A percentile compares a stretch with the other conserved stretches of the same genome.
phyloP scores from a whole-genome alignment of 2,797 vertebrate species.

The Euphonia xanthogaster region DNA sequence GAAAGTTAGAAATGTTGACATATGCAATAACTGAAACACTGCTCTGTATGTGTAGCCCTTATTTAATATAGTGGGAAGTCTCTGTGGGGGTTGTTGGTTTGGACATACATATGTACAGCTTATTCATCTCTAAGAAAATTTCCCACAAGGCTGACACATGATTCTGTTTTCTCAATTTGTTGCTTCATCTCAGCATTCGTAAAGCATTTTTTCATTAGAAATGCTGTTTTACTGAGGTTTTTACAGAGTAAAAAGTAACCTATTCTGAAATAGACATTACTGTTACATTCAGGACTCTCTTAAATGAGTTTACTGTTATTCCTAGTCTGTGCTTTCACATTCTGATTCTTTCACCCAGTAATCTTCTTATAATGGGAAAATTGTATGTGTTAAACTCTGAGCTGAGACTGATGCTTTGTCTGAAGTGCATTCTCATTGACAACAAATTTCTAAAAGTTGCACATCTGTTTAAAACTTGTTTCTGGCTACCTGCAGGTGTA shows the following conservation, averaged over 20 bases:
- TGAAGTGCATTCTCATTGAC: not conserved
- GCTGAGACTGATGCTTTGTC: not conserved
- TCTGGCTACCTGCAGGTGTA: not conserved
- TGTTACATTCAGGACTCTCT: not conserved
- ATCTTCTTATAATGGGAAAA: not conserved
- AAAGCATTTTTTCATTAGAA: constrained; percentile 14
- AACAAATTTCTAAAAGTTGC: not conserved
- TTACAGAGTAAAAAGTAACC: not conserved
- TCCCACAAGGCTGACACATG: not conserved
- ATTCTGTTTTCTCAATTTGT: constrained; percentile 9
- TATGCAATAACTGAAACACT: constrained; percentile 49
- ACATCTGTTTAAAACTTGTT: not conserved
- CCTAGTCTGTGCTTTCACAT: not conserved
- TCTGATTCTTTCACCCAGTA: not conserved
- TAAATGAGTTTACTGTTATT: not conserved
- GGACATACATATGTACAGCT: constrained; percentile 50
- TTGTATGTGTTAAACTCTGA: not conserved
- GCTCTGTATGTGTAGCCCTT: constrained; percentile 26
- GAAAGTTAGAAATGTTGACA: constrained; percentile 63
- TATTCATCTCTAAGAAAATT: constrained; percentile 46
- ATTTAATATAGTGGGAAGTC: constrained; percentile 52
- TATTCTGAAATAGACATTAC: not conserved
- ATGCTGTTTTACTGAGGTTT: not conserved
- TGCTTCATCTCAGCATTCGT: constrained; percentile 8
- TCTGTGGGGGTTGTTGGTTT: constrained; percentile 38